A percentile compares a stretch with the other conserved stretches of the same genome.
Evolutionary conservation across 2,888 invertebrate genomes (phyloP).

Genomic region (Nephrocerus scutellatus): DNA sequence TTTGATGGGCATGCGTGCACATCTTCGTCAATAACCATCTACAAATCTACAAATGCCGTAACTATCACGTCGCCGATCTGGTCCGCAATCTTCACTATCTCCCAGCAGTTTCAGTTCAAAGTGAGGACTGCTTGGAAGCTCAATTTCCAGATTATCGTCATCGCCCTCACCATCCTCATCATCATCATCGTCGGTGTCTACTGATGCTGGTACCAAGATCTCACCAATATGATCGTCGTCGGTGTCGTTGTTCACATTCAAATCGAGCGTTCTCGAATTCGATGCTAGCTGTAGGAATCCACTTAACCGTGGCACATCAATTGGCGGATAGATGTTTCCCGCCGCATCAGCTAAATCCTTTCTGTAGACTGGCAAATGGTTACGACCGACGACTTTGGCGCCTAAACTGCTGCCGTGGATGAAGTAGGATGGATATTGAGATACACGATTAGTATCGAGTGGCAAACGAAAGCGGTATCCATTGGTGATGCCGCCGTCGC

Average conservation of each 20-base stretch:
- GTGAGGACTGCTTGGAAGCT: too few relatives aligned
- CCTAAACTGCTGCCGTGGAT: too few relatives aligned
- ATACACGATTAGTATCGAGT: slow-evolving; percentile 33
- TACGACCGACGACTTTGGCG: slow-evolving; percentile 25
- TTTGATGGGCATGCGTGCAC: too few relatives aligned
- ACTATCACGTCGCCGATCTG: slow-evolving; percentile 61
- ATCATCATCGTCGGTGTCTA: too few relatives aligned
- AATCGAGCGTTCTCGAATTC: slow-evolving; percentile 19
- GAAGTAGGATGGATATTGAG: slow-evolving; percentile 13
- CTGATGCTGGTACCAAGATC: slow-evolving; percentile 21
- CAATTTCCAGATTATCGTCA: too few relatives aligned
- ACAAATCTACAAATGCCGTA: slow-evolving; percentile 55
- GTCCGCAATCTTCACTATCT: slow-evolving; percentile 67
- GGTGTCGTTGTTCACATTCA: slow-evolving; percentile 22
- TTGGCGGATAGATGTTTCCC: slow-evolving; percentile 33
- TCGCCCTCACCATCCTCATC: too few relatives aligned
- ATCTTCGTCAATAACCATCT: slow-evolving; percentile 34
- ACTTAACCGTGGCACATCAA: slow-evolving; percentile 32
- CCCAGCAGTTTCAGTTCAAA: too few relatives aligned
- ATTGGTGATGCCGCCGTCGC: slow-evolving; percentile 1
- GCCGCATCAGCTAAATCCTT: slow-evolving; percentile 28
- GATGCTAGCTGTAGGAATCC: slow-evolving; percentile 20
- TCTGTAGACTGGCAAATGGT: slow-evolving; percentile 32
- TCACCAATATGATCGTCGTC: slow-evolving; percentile 31
- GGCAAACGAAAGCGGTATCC: slow-evolving; percentile 30